phyloP scores from a whole-genome alignment of 2,888 invertebrate genomes.

The Erebia ligea region DNA sequence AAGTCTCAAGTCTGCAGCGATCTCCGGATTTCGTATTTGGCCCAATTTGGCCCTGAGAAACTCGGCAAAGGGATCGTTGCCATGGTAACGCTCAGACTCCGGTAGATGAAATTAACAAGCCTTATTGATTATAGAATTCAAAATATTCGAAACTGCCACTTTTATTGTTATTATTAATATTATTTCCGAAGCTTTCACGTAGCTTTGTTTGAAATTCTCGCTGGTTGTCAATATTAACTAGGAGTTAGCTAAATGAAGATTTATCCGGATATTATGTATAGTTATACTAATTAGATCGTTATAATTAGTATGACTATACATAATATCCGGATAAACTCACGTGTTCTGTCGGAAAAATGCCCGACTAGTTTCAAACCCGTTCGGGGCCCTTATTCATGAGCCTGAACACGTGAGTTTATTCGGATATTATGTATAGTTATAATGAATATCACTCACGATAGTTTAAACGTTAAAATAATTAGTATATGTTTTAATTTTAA shows the following conservation, averaged over 20 bases:
- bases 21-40: conserved; percentile 27
- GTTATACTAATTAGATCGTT: no score
- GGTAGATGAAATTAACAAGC: conserved; percentile 60
- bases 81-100: conserved; percentile 62
- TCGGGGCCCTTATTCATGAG: no score
- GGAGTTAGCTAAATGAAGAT: conserved; percentile 2
- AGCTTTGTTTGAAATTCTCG: conserved; percentile 26
- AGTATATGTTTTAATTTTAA: no score
- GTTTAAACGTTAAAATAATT: no score
- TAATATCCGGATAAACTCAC: no score
- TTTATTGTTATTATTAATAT: conserved; percentile 43
- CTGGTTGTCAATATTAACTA: conserved; percentile 18
- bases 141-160: conserved; percentile 55
- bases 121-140: conserved; percentile 71
- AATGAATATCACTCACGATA: no score
- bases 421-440: no score
- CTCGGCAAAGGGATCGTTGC: conserved; percentile 68
- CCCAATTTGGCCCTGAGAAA: conserved; percentile 50
- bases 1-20: conserved; percentile 25
- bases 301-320: no score
- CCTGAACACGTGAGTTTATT: no score
- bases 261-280: no score
- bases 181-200: conserved; percentile 22
- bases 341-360: no score
- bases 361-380: no score